Evolutionary conservation across 2,113 vertebrate species (phyloP).

Genomic region (Pseudorasbora parva): DNA sequence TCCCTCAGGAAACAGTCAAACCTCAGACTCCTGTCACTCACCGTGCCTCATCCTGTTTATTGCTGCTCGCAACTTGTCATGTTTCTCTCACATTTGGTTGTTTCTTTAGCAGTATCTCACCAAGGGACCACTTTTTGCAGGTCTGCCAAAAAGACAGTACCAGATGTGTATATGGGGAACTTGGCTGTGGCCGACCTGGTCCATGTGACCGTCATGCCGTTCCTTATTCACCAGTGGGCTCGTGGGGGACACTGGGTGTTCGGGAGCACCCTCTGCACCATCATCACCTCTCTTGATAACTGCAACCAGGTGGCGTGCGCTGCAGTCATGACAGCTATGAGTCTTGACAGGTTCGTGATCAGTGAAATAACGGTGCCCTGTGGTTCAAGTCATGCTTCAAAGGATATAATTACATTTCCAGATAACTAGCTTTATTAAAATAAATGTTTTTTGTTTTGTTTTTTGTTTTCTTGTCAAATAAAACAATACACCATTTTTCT

Average conservation of each 20-base stretch:
- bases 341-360: constrained; percentile 67
- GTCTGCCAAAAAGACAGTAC: constrained; percentile 71
- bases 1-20: neutral
- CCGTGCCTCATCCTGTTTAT: neutral
- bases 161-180: constrained; percentile 74
- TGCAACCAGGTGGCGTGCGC: constrained; percentile 72
- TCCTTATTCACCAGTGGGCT: constrained; percentile 74
- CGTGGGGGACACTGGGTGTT: constrained; percentile 67
- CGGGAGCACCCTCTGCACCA: constrained; percentile 68
- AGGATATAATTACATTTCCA: neutral
- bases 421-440: neutral
- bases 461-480: neutral
- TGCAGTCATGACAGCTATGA: constrained; percentile 70
- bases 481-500: neutral
- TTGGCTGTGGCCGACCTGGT: constrained; percentile 70
- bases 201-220: constrained; percentile 70
- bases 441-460: neutral
- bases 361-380: neutral
- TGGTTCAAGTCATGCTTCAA: neutral
- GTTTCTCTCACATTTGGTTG: neutral
- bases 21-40: neutral
- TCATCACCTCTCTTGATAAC: constrained; percentile 70
- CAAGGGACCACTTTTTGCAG: constrained; percentile 59
- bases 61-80: neutral
- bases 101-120: neutral